Percentiles rank a stretch among this genome's conserved stretches.
phyloP scores from a whole-genome alignment of 2,888 invertebrate species.

The Xestia sexstrigata region DNA sequence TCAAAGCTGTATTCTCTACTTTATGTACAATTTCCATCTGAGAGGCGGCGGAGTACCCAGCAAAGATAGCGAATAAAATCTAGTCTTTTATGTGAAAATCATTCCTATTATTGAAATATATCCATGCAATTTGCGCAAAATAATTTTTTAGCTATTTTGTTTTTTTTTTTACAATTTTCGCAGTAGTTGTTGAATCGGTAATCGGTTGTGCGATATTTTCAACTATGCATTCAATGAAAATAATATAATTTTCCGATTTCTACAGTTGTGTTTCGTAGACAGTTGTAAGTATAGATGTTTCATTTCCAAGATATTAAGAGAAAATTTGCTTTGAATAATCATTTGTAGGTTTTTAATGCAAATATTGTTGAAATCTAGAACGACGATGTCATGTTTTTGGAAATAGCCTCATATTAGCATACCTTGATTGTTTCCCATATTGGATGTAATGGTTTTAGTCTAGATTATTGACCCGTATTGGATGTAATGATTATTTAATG shows the following conservation, averaged over 20 bases:
- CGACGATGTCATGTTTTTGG: constrained; percentile 7
- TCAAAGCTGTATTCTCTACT: not conserved
- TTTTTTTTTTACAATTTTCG: too few relatives aligned
- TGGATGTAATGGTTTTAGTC: too few relatives aligned
- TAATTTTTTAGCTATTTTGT: not conserved
- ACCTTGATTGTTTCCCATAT: constrained; percentile 2
- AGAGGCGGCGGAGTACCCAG: not conserved
- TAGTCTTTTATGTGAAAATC: not conserved
- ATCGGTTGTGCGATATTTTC: not conserved
- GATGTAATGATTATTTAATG: too few relatives aligned
- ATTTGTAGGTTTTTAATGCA: not conserved
- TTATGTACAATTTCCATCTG: not conserved
- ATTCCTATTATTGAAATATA: constrained; percentile 7
- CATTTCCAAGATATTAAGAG: not conserved
- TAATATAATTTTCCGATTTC: not conserved
- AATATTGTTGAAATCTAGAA: not conserved
- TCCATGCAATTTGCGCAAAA: not conserved
- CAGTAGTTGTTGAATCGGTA: too few relatives aligned
- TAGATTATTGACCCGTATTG: too few relatives aligned
- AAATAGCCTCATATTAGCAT: constrained; percentile 5
- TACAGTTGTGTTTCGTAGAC: not conserved
- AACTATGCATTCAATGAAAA: not conserved
- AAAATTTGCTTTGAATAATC: not conserved
- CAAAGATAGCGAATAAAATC: not conserved
- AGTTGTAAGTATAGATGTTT: not conserved